Evolutionary conservation across 2,888 invertebrate species (phyloP).

Genomic region (Dorcus parallelipipedus): DNA sequence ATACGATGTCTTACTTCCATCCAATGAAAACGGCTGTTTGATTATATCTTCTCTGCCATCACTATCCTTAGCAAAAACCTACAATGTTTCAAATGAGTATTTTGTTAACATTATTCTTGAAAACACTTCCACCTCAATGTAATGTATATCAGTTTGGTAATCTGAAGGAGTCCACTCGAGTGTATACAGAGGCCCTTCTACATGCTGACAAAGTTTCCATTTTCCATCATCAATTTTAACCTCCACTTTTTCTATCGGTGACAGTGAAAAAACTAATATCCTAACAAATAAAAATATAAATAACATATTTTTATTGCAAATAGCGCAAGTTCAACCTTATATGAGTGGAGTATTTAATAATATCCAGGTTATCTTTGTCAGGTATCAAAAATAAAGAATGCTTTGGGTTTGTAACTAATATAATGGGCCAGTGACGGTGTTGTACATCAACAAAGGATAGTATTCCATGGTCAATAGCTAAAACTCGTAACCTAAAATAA

Average conservation of each 20-base stretch:
- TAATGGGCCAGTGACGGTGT: conserved; percentile 76
- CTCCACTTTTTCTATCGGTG: conserved; percentile 60
- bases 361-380: conserved; percentile 66
- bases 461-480: conserved; percentile 85
- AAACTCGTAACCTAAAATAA: conserved; percentile 64
- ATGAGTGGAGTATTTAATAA: conserved; percentile 69
- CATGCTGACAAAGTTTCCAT: conserved; percentile 62
- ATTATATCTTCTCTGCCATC: conserved; percentile 55
- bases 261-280: conserved; percentile 73
- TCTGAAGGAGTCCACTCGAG: conserved; percentile 67
- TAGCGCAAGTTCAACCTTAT: conserved; percentile 56
- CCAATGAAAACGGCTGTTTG: conserved; percentile 75
- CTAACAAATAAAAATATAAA: conserved; percentile 46
- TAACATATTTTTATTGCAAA: conserved; percentile 1
- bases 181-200: conserved; percentile 69
- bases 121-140: conserved; percentile 53
- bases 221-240: conserved; percentile 63
- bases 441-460: conserved; percentile 79
- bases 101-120: not conserved
- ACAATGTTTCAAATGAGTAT: conserved; percentile 20
- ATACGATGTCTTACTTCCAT: conserved; percentile 66
- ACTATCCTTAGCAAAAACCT: conserved; percentile 60
- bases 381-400: conserved; percentile 72
- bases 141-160: conserved; percentile 65
- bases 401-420: conserved; percentile 89